A percentile compares a stretch with the other conserved stretches of the same genome.
These are phyloP conservation scores for Eulithis prunata DNA, from an alignment of 2,888 invertebrate species.

Conservation along the genomic window DNA sequence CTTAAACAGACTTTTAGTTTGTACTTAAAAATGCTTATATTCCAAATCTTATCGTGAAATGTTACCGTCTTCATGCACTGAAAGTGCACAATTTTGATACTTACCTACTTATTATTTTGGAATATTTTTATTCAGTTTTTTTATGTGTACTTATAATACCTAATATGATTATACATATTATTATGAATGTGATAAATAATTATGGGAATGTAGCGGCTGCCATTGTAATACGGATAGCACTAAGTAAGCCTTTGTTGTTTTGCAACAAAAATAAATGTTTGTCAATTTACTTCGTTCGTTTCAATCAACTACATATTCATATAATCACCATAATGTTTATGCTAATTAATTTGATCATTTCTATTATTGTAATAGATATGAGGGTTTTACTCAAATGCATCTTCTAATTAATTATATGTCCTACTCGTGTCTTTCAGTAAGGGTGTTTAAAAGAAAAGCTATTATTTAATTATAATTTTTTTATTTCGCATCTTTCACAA, in stretches of 20 bases:
- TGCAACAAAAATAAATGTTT: slow-evolving; percentile 50
- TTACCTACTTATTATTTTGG: slow-evolving; percentile 38
- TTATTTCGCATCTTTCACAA: slow-evolving; percentile 54
- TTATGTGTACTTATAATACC: slow-evolving; percentile 38
- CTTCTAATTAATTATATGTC: no score
- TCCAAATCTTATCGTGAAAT: slow-evolving; percentile 50
- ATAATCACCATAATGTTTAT: no score
- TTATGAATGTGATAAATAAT: slow-evolving; percentile 58
- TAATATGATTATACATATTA: slow-evolving; percentile 23
- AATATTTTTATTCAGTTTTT: slow-evolving; percentile 51
- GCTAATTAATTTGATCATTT: no score
- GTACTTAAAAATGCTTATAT: slow-evolving; percentile 39
- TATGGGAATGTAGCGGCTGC: slow-evolving; percentile 48
- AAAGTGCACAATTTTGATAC: slow-evolving; percentile 50
- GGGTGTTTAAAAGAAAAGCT: background rate
- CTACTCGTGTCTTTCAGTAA: no score
- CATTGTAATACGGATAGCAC: slow-evolving; percentile 54
- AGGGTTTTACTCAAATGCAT: no score
- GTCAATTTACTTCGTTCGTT: slow-evolving; percentile 44
- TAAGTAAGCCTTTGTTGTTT: slow-evolving; percentile 60
- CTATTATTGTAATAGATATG: no score
- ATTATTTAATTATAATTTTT: slow-evolving; percentile 38
- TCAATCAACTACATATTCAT: background rate
- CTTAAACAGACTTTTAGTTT: slow-evolving; percentile 29
- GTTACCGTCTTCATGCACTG: slow-evolving; percentile 36